Percentiles rank a stretch among this genome's conserved stretches.
These are phyloP conservation scores for Ochlodes sylvanus DNA, from an alignment of 2,888 invertebrate genomes.

Conservation along the genomic window DNA sequence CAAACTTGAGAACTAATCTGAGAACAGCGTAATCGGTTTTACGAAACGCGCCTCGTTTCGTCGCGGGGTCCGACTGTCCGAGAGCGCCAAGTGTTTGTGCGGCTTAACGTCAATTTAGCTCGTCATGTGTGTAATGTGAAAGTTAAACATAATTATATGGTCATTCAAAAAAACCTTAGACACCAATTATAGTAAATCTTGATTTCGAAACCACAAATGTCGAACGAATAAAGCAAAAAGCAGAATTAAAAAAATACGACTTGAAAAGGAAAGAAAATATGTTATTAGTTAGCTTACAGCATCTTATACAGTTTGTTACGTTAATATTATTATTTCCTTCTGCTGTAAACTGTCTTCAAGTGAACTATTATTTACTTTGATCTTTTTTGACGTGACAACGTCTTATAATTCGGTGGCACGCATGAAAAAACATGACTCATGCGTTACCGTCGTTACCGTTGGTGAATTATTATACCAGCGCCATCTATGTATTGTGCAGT, in stretches of 20 bases:
- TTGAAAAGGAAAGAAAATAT: constrained; percentile 1
- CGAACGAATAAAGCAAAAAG: constrained; percentile 10
- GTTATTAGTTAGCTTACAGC: no score
- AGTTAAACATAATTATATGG: constrained; percentile 50
- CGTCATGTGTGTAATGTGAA: constrained; percentile 50
- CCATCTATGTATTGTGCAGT: no score
- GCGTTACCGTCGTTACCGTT: no score
- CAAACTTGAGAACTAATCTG: constrained; percentile 69
- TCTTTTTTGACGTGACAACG: not conserved
- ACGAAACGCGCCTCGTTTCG: constrained; percentile 70
- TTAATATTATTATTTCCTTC: not conserved
- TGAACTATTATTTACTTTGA: not conserved
- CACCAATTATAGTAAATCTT: constrained; percentile 27
- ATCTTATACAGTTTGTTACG: not conserved
- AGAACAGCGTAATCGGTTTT: constrained; percentile 72
- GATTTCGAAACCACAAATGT: constrained; percentile 14
- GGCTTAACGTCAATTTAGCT: constrained; percentile 45
- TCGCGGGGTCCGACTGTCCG: constrained; percentile 57
- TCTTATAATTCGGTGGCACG: no score
- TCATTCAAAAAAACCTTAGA: constrained; percentile 42
- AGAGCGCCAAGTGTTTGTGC: constrained; percentile 47
- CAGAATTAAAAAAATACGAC: not conserved
- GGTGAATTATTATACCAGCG: no score
- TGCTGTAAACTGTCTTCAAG: not conserved
- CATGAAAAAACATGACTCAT: no score